Evolutionary conservation across 2,113 vertebrate genomes (phyloP).

Genomic region (Tetrax tetrax): DNA sequence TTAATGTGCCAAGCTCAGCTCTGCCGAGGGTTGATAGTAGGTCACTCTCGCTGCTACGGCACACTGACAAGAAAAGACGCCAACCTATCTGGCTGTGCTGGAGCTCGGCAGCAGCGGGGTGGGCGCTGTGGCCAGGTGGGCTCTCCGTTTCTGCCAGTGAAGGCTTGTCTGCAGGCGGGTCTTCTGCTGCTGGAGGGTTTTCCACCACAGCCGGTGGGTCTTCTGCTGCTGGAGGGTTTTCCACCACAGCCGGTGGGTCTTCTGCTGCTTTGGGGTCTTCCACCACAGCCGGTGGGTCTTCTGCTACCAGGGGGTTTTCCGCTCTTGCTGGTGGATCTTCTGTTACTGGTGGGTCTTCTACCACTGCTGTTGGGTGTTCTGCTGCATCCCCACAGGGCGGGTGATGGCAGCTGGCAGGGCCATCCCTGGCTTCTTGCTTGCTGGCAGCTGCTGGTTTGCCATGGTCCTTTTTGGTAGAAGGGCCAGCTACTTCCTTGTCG

Average conservation of each 20-base stretch:
- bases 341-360: not conserved
- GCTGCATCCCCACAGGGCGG: not conserved
- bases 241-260: not conserved
- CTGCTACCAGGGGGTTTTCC: not conserved
- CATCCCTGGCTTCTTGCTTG: not conserved
- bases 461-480: not conserved
- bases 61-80: constrained; percentile 36
- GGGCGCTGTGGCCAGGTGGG: not conserved
- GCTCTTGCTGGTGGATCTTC: not conserved
- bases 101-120: rapidly evolving
- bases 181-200: not conserved
- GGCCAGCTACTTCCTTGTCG: rapidly evolving
- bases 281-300: not conserved
- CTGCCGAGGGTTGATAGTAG: not conserved
- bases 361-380: not conserved
- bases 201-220: rapidly evolving
- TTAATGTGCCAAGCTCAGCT: constrained; percentile 61
- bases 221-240: not conserved
- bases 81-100: constrained; percentile 26
- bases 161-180: not conserved
- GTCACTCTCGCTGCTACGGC: not conserved
- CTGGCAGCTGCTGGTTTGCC: not conserved
- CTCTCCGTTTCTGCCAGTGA: not conserved
- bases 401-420: not conserved
- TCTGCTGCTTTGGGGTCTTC: not conserved